Conservation (phyloP, 1,140 invertebrate species). For the Drosophila albomicans region DNA sequence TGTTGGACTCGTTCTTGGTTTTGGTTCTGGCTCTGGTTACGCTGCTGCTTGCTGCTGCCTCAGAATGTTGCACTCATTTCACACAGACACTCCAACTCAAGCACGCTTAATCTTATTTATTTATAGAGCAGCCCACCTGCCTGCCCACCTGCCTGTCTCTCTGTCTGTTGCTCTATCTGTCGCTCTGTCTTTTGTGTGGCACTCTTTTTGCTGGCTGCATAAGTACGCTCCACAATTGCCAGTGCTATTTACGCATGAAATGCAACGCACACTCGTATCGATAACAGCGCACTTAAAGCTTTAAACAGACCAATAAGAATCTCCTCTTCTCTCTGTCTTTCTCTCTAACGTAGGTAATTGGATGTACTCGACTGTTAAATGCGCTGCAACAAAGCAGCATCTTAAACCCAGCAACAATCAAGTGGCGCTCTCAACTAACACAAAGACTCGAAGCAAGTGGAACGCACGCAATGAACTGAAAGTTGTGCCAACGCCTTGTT, state of each 20-base stretch:
- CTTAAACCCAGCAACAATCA: constrained; percentile 18
- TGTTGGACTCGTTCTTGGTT: constrained; percentile 18
- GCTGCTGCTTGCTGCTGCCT: constrained; percentile 15
- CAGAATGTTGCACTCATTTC: constrained; percentile 58
- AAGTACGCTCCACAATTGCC: constrained; percentile 50
- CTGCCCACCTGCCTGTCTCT: background rate
- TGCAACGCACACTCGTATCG: constrained; percentile 46
- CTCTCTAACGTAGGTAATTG: constrained; percentile 48
- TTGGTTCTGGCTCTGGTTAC: constrained; percentile 14
- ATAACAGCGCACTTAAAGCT: constrained; percentile 31
- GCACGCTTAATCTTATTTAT: constrained; percentile 81
- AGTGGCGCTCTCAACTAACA: constrained; percentile 16
- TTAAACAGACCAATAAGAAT: constrained; percentile 12
- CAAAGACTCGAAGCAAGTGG: too few relatives aligned
- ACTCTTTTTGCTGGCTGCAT: constrained; percentile 39
- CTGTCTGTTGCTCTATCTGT: constrained; percentile 25
- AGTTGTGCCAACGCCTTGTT: background rate
- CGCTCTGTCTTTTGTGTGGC: constrained; percentile 20
- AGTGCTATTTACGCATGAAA: constrained; percentile 59
- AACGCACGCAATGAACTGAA: background rate
- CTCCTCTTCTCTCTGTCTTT: background rate
- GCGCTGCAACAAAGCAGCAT: constrained; percentile 37
- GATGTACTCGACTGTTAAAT: constrained; percentile 68
- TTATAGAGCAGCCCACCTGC: constrained; percentile 52
- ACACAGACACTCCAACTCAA: constrained; percentile 50